Conservation (phyloP, 1,140 invertebrate genomes). For the Globodera rostochiensis region DNA sequence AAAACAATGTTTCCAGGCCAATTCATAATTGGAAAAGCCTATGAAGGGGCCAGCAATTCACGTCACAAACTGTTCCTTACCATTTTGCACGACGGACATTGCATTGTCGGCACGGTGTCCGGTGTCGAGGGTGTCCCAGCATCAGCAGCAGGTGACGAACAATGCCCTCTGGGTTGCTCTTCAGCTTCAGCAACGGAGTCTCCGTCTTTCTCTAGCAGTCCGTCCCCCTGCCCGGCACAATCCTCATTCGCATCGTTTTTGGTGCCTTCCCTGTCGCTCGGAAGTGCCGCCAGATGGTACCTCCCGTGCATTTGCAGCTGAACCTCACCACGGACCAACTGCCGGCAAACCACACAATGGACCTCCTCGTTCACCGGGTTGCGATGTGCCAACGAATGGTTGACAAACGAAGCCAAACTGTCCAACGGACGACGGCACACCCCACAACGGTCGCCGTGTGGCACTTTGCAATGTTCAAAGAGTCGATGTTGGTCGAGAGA, state of each 20-base stretch:
- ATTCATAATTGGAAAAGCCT: no score
- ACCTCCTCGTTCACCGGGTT: slow-evolving; percentile 35
- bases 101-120: background rate
- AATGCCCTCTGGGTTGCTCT: background rate
- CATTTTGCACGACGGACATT: background rate
- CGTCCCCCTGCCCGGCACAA: background rate
- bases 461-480: slow-evolving; percentile 49
- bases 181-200: background rate
- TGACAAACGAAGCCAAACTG: slow-evolving; percentile 33
- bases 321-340: slow-evolving; percentile 36
- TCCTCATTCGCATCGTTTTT: background rate
- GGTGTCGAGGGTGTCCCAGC: background rate
- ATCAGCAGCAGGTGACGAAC: background rate
- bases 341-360: slow-evolving; percentile 42
- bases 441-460: slow-evolving; percentile 43
- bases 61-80: background rate
- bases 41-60: no score
- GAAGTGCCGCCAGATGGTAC: slow-evolving; percentile 39
- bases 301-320: slow-evolving; percentile 46
- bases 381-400: slow-evolving; percentile 36
- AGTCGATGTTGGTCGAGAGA: slow-evolving; percentile 49
- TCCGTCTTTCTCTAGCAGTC: background rate
- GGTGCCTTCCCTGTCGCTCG: background rate
- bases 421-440: slow-evolving; percentile 39
- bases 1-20: no score